Conservation (phyloP, 2,113 vertebrate species). For the Rostratula benghalensis region DNA sequence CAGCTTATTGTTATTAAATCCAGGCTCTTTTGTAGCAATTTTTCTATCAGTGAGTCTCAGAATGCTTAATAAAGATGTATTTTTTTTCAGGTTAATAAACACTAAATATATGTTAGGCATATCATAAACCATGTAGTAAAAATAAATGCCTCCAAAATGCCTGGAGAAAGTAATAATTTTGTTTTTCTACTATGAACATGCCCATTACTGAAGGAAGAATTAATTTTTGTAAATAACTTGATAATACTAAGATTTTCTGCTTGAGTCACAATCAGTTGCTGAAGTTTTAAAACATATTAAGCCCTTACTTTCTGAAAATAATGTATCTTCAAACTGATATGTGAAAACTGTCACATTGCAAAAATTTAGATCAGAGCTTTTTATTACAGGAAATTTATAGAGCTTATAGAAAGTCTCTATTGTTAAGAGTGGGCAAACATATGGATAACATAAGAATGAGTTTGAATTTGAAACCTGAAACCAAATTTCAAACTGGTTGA, state of each 20-base stretch:
- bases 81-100: background rate
- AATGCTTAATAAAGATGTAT: background rate
- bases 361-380: background rate
- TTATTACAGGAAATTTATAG: background rate
- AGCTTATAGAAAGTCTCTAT: background rate
- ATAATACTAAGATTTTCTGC: background rate
- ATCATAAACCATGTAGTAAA: background rate
- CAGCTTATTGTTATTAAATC: background rate
- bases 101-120: background rate
- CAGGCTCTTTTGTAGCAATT: background rate
- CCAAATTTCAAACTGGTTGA: background rate
- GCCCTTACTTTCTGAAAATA: background rate
- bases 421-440: slow-evolving; percentile 3
- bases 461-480: slow-evolving; percentile 33
- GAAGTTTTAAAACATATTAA: background rate
- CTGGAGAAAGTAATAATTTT: background rate
- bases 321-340: background rate
- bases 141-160: background rate
- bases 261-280: background rate
- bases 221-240: background rate
- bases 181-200: background rate
- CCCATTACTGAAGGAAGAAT: background rate
- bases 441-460: slow-evolving; percentile 16
- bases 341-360: background rate
- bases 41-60: background rate